phyloP scores from a whole-genome alignment of 37 sponge, comb jelly and placozoan species.

The Lycopodina hypogea region DNA sequence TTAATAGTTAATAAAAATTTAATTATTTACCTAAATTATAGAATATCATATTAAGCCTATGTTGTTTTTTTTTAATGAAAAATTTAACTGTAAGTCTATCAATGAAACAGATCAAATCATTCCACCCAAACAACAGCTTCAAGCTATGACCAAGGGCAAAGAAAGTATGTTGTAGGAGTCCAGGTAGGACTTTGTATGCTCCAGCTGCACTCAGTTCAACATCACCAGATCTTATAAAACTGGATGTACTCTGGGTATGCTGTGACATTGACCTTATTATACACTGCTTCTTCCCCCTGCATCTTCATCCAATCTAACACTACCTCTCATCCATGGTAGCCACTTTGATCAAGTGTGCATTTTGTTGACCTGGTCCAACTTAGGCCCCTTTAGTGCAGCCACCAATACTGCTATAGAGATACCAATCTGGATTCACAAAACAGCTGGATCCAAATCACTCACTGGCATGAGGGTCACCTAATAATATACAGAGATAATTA shows the following conservation, averaged over 20 bases:
- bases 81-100: too few species aligned
- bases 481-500: not conserved
- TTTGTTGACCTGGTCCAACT: conserved; percentile 32
- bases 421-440: conserved; percentile 53
- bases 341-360: conserved; percentile 42
- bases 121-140: too few species aligned
- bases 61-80: too few species aligned
- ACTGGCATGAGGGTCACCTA: conserved; percentile 93
- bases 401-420: conserved; percentile 55
- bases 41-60: too few species aligned
- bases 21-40: too few species aligned
- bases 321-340: conserved; percentile 72
- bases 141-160: too few species aligned
- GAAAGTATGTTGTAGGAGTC: conserved; percentile 55
- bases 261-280: conserved; percentile 60
- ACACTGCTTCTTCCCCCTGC: conserved; percentile 66
- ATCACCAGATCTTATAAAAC: conserved; percentile 12
- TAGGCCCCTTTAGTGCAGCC: conserved; percentile 62
- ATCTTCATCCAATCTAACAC: conserved; percentile 79
- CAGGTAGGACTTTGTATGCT: conserved; percentile 71
- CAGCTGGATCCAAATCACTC: conserved; percentile 84
- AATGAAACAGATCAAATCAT: too few species aligned
- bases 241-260: conserved; percentile 84
- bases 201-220: conserved; percentile 38
- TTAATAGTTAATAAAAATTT: too few species aligned